A percentile compares a stretch with the other conserved stretches of the same genome.
Evolutionary conservation across 2,113 vertebrate species (phyloP).

Genomic region (Petrocephalus microphthalmus): DNA sequence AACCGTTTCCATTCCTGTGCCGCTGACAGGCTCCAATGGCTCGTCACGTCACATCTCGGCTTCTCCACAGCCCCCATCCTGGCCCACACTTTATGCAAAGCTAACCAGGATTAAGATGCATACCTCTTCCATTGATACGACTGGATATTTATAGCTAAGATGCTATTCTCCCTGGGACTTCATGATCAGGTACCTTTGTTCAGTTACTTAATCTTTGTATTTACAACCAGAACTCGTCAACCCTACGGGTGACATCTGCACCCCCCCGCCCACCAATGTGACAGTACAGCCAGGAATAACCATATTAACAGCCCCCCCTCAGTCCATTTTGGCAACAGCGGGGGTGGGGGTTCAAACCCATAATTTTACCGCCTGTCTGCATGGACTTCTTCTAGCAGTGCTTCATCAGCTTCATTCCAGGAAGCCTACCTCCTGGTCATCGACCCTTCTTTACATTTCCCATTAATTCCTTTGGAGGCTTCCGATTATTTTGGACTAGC

Average conservation of each 20-base stretch:
- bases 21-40: not conserved
- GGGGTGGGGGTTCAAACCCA: not conserved
- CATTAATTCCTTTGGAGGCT: not conserved
- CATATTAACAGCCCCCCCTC: not conserved
- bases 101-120: not conserved
- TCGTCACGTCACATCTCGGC: not conserved
- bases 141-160: not conserved
- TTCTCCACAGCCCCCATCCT: not conserved
- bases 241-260: not conserved
- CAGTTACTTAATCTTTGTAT: not conserved
- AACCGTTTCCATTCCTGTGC: not conserved
- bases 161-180: not conserved
- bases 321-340: too few relatives aligned
- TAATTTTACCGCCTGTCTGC: not conserved
- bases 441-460: not conserved
- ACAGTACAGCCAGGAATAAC: not conserved
- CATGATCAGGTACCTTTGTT: not conserved
- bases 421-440: not conserved
- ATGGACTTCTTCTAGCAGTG: not conserved
- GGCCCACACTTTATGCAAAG: not conserved
- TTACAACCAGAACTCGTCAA: not conserved
- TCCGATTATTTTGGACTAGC: not conserved
- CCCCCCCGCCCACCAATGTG: not conserved
- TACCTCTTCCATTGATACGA: not conserved
- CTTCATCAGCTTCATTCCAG: too few relatives aligned